Conservation (phyloP, 2,888 invertebrate genomes). For the Sphecodes monilicornis region DNA sequence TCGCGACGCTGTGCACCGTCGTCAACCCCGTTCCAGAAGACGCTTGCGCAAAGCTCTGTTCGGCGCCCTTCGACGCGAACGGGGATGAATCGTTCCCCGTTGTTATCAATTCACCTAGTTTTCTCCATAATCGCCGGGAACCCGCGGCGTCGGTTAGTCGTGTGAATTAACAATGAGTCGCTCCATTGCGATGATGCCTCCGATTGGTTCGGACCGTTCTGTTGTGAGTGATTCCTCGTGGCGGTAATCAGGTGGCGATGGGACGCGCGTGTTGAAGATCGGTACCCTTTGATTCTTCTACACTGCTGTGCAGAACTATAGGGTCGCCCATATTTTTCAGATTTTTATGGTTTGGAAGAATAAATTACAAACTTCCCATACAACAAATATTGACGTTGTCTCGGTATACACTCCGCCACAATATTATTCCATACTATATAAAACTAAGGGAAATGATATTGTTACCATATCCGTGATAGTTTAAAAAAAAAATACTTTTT, state of each 20-base stretch:
- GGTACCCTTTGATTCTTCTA: background rate
- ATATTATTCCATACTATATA: too few relatives aligned
- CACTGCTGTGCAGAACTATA: too few relatives aligned
- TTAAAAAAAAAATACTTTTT: too few relatives aligned
- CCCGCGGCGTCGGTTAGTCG: conserved; percentile 49
- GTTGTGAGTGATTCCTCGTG: background rate
- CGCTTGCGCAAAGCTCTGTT: conserved; percentile 65
- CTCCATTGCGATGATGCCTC: conserved; percentile 45
- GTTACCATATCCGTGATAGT: too few relatives aligned
- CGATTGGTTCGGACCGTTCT: conserved; percentile 6
- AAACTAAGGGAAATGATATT: too few relatives aligned
- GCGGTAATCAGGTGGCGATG: conserved; percentile 1
- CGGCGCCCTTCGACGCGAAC: conserved; percentile 50
- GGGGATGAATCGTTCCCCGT: conserved; percentile 71
- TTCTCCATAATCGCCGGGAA: conserved; percentile 63
- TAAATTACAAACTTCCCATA: too few relatives aligned
- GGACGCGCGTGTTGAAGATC: background rate
- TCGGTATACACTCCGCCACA: too few relatives aligned
- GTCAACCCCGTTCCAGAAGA: conserved; percentile 67
- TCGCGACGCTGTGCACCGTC: conserved; percentile 70
- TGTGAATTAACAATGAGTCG: conserved; percentile 65
- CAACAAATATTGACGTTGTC: too few relatives aligned
- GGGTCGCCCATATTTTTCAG: too few relatives aligned
- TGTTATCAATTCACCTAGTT: conserved; percentile 74
- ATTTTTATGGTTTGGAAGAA: too few relatives aligned